Percentiles rank a stretch among this genome's conserved stretches.
These are phyloP conservation scores for Sialis fuliginosa DNA, from an alignment of 2,888 invertebrate species.

Conservation along the genomic window DNA sequence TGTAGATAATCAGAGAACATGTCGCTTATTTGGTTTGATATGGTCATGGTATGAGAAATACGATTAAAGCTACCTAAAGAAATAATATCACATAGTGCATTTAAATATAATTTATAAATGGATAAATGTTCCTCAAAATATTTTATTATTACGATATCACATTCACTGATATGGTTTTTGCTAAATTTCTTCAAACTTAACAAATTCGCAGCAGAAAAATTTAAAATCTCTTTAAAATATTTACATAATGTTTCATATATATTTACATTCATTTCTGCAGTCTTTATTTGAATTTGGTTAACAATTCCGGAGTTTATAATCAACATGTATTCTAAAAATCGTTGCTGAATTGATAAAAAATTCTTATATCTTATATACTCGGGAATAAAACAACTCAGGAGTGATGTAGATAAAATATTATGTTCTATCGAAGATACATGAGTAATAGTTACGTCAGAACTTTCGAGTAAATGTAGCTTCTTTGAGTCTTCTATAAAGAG, in stretches of 20 bases:
- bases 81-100: slow-evolving; percentile 53
- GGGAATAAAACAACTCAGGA: neutral
- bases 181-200: slow-evolving; percentile 51
- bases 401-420: too few relatives aligned
- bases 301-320: slow-evolving; percentile 41
- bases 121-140: slow-evolving; percentile 53
- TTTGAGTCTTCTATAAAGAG: slow-evolving; percentile 19
- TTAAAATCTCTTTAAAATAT: slow-evolving; percentile 48
- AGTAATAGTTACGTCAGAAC: too few relatives aligned
- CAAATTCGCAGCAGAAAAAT: slow-evolving; percentile 47
- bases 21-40: slow-evolving; percentile 34
- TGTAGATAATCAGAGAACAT: slow-evolving; percentile 38
- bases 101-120: slow-evolving; percentile 51
- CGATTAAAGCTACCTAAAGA: slow-evolving; percentile 51
- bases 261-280: slow-evolving; percentile 34
- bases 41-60: slow-evolving; percentile 43
- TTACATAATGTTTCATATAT: slow-evolving; percentile 47
- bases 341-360: slow-evolving; percentile 42
- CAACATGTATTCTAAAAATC: slow-evolving; percentile 50
- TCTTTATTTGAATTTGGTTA: slow-evolving; percentile 46
- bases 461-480: too few relatives aligned
- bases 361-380: neutral
- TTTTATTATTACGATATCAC: slow-evolving; percentile 48
- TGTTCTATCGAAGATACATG: too few relatives aligned
- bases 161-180: slow-evolving; percentile 42